These are phyloP conservation scores for Botia almorhae DNA, from an alignment of 2,797 vertebrate species.

Conservation along the genomic window DNA sequence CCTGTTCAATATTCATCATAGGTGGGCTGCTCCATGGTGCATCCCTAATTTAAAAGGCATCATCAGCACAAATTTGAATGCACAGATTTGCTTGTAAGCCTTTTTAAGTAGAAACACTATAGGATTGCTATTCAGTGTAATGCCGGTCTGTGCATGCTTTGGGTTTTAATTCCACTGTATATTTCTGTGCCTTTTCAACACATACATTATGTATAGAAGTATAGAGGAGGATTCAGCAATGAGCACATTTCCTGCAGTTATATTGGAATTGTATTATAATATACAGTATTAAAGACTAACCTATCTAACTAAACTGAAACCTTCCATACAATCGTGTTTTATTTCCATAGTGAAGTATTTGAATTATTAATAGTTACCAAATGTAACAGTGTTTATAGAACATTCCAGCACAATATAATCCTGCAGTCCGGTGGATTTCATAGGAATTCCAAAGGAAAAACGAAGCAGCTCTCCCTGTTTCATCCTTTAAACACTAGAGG, in stretches of 20 bases:
- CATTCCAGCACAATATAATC: not conserved
- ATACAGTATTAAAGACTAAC: not conserved
- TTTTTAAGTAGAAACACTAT: constrained; percentile 39
- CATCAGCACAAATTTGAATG: constrained; percentile 28
- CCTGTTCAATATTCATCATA: constrained; percentile 36
- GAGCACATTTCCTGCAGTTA: not conserved
- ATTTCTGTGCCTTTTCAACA: not conserved
- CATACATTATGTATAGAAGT: not conserved
- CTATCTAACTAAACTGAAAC: no score
- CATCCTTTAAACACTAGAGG: constrained; percentile 5
- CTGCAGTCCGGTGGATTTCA: not conserved
- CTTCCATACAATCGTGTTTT: no score
- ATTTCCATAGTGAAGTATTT: no score
- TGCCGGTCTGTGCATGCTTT: constrained; percentile 44
- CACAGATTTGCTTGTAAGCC: constrained; percentile 19
- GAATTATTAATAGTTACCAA: not conserved
- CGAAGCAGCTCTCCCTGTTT: not conserved
- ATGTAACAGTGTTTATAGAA: not conserved
- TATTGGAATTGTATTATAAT: constrained; percentile 22
- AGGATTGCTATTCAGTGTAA: constrained; percentile 35
- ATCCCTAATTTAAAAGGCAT: constrained; percentile 10
- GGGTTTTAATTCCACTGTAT: constrained; percentile 34
- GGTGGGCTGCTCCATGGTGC: constrained; percentile 2
- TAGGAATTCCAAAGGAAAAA: not conserved
- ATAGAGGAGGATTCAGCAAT: no score